Evolutionary conservation across 2,797 vertebrate genomes (phyloP).

Genomic region (Sebastes ruberrimus): DNA sequence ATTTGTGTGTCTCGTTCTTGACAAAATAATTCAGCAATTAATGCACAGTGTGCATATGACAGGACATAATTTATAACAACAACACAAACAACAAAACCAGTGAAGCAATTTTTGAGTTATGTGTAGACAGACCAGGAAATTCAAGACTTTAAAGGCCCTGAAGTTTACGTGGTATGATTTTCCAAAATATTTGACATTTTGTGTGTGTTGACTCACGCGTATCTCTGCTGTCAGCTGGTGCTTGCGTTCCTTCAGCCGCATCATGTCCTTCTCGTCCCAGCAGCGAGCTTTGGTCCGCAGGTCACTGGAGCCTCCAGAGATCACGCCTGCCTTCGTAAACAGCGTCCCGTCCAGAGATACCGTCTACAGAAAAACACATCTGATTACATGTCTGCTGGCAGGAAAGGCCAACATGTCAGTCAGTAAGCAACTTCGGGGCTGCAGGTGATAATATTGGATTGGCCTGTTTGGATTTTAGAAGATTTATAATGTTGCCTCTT

Average conservation of each 20-base stretch:
- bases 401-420: not conserved
- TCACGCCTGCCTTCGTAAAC: conserved; percentile 93
- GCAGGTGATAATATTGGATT: not conserved
- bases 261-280: conserved; percentile 94
- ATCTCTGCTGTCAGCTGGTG: conserved; percentile 84
- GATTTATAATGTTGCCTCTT: not conserved
- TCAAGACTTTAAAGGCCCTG: not conserved
- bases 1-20: not conserved
- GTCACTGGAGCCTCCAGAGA: conserved; percentile 93
- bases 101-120: not conserved
- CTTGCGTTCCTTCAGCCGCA: conserved; percentile 85
- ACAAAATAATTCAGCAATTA: not conserved
- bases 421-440: not conserved
- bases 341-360: conserved; percentile 94
- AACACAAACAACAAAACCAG: not conserved
- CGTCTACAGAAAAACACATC: conserved; percentile 76
- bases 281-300: conserved; percentile 88
- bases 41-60: not conserved
- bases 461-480: not conserved
- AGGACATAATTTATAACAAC: not conserved
- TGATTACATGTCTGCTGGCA: not conserved
- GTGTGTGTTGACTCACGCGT: conserved; percentile 77
- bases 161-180: not conserved
- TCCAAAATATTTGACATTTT: not conserved
- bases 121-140: not conserved